A percentile compares a stretch with the other conserved stretches of the same genome.
These are phyloP conservation scores for Lasioglossum baleicum DNA, from an alignment of 1,140 invertebrate genomes.

Conservation along the genomic window DNA sequence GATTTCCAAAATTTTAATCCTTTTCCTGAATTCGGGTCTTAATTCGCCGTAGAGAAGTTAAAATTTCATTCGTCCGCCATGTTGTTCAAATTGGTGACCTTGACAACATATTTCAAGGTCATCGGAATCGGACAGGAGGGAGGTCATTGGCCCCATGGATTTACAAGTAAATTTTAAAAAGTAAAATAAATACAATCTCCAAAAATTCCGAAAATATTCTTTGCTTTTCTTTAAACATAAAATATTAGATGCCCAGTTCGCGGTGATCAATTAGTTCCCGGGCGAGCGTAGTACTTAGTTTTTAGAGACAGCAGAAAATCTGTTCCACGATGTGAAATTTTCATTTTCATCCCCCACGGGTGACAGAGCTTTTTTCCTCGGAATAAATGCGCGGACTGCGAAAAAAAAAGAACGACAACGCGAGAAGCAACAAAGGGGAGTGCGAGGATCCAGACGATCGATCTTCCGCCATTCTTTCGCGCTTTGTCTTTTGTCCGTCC, in stretches of 20 bases:
- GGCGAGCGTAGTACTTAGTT: no score
- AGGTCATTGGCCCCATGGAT: no score
- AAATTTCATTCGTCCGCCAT: not conserved
- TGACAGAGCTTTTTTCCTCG: not conserved
- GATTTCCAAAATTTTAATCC: conserved; percentile 9
- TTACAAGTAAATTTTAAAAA: no score
- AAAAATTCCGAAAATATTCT: no score
- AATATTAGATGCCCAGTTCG: no score
- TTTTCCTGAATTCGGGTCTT: not conserved
- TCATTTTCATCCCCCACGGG: not conserved
- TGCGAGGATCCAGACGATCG: not conserved
- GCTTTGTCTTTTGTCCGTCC: conserved; percentile 1
- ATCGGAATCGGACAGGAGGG: no score
- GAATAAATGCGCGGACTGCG: not conserved
- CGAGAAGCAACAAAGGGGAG: not conserved
- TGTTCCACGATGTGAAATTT: not conserved
- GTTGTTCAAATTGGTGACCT: no score
- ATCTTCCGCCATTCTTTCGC: conserved; percentile 23
- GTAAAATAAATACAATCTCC: no score
- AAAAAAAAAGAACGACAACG: not conserved
- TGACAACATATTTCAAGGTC: no score
- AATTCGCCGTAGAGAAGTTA: not conserved
- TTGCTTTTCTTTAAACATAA: no score
- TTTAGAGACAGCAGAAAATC: not conserved
- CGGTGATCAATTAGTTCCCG: no score